phyloP scores from a whole-genome alignment of 2,888 invertebrate genomes.

The Andricus curvator region DNA sequence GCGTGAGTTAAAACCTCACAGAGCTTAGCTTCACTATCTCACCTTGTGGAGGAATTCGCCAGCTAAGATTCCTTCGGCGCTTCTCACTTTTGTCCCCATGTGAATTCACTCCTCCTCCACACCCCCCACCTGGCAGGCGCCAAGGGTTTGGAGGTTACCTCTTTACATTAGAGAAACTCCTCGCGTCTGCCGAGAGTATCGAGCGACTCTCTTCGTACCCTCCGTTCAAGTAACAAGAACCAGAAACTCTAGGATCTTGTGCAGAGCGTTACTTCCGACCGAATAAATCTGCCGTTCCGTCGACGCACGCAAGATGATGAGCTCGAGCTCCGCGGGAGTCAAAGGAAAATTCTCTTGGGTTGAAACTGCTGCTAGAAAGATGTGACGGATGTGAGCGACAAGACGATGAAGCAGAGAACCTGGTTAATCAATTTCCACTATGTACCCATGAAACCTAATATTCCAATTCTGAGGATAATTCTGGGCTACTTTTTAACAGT shows the following conservation, averaged over 20 bases:
- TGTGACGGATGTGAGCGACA: neutral
- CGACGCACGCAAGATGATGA: neutral
- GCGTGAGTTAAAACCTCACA: slow-evolving; percentile 25
- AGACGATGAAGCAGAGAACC: neutral
- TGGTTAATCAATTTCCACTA: neutral
- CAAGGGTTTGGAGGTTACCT: slow-evolving; percentile 62
- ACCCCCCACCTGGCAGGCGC: slow-evolving; percentile 41
- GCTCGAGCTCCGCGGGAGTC: neutral
- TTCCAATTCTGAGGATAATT: neutral
- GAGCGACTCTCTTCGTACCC: neutral
- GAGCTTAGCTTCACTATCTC: slow-evolving; percentile 42
- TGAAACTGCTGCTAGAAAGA: neutral
- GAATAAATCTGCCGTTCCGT: slow-evolving; percentile 50
- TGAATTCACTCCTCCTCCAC: slow-evolving; percentile 46
- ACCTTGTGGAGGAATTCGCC: slow-evolving; percentile 25
- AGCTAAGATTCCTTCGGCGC: slow-evolving; percentile 48
- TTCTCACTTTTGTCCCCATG: slow-evolving; percentile 33
- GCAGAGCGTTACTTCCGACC: slow-evolving; percentile 58
- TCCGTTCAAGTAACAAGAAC: slow-evolving; percentile 45
- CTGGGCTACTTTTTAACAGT: neutral
- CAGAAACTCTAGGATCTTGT: slow-evolving; percentile 42
- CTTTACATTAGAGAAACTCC: slow-evolving; percentile 58
- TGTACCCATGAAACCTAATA: neutral
- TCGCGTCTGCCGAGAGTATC: slow-evolving; percentile 46
- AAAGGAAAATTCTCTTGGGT: slow-evolving; percentile 15